phyloP scores from a whole-genome alignment of 2,888 invertebrate genomes.

The Tetragonula carbonaria region DNA sequence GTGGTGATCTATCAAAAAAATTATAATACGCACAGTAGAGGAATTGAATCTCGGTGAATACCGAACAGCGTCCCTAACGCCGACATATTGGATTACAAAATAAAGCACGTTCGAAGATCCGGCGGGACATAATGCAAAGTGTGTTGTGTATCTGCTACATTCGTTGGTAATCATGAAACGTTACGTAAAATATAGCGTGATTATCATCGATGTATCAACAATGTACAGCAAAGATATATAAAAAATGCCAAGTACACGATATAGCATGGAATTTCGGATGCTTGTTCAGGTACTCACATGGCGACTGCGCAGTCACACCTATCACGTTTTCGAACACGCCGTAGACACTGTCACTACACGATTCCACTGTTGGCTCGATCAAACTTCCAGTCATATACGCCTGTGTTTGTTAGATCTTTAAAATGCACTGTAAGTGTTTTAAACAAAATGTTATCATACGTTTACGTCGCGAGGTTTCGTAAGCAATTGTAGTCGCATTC shows the following conservation, averaged over 20 bases:
- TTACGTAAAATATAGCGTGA: not conserved
- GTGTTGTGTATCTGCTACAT: slow-evolving; percentile 17
- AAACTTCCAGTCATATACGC: slow-evolving; percentile 25
- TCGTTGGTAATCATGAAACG: slow-evolving; percentile 1
- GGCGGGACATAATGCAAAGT: slow-evolving; percentile 49
- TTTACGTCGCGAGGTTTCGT: slow-evolving; percentile 73
- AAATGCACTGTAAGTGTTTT: slow-evolving; percentile 35
- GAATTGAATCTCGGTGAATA: slow-evolving; percentile 35
- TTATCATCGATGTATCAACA: not conserved
- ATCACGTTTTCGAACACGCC: slow-evolving; percentile 77
- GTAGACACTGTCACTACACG: slow-evolving; percentile 58
- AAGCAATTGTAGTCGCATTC: slow-evolving; percentile 77
- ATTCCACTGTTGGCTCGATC: slow-evolving; percentile 34
- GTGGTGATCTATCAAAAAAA: slow-evolving; percentile 3
- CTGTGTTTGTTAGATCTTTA: slow-evolving; percentile 8
- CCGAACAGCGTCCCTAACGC: slow-evolving; percentile 66
- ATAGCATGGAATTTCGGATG: slow-evolving; percentile 50
- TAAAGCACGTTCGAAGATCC: slow-evolving; percentile 69
- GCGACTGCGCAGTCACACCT: slow-evolving; percentile 83
- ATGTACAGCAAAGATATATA: not conserved
- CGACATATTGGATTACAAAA: slow-evolving; percentile 74
- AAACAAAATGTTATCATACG: slow-evolving; percentile 56
- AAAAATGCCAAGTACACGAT: slow-evolving; percentile 20
- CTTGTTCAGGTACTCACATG: slow-evolving; percentile 79
- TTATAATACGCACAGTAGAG: slow-evolving; percentile 17